Base-by-base conservation (phyloP, 2,113 vertebrate species). In the Collichthys lucidus region DNA sequence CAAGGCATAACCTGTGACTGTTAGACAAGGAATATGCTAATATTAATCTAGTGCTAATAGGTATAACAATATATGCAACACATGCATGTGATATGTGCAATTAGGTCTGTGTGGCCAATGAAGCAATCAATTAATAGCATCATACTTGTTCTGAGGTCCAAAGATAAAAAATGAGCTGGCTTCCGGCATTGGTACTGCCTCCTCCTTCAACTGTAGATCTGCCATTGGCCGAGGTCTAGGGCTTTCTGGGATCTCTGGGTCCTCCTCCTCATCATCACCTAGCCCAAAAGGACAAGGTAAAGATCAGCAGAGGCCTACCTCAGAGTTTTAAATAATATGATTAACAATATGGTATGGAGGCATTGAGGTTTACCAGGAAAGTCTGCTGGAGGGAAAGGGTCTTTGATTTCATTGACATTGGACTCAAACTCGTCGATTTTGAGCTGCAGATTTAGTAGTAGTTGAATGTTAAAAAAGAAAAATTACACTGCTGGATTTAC, bases 371-470 rank as follows among this genome's bases (percentile, higher is more conserved):
- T 91, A 98, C 97, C 97, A 91, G 97, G 97, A 76, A 98, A 99
- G 86, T 99, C 97, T 19, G 96, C 97, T 9, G 97, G 97, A 44
- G 97, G 97, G 79, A 98, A 99, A 0, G 97, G 97, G 56, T 99
- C 97, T 90, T 99, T 99, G 69, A 98, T 95, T 88, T 98, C 97
- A 14, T 98, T 98, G 74, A 98, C 97, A 3, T 97, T 96, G 6
- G 97, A 97, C 90, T 98, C 97, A 93, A 99, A 99, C 80, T 99
- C 97, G 0, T 99, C 97, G 9, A 99, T 94, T 94, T 96, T 98
- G 29, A 98, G 94, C 97, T 99, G 94, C 69, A 92, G 72, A 77
- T 87, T 87, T 24, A 66, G 0, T 52, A 52, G 22, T 7, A 63
- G 6, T 11, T n/a, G 3, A 70, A 72, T 24, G 22, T 1, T 46